Conservation (phyloP, 2,113 vertebrate genomes). For the Myiagra hebetior region DNA sequence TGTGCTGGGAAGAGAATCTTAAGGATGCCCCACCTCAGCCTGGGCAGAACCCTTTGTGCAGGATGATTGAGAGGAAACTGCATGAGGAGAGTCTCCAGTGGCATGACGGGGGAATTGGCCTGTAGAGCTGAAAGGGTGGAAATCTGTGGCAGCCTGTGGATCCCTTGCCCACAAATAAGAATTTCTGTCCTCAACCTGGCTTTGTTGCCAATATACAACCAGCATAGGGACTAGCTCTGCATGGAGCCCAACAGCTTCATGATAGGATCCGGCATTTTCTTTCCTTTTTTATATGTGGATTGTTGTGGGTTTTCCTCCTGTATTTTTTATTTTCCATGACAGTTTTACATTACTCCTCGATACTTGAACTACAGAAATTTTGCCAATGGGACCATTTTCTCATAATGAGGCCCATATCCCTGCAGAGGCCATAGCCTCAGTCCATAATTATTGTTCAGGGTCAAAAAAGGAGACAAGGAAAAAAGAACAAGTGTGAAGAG, state of each 20-base stretch:
- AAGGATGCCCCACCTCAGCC: not conserved
- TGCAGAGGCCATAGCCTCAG: not conserved
- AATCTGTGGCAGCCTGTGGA: not conserved
- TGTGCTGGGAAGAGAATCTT: not conserved
- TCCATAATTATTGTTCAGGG: not conserved
- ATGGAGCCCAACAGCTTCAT: not conserved
- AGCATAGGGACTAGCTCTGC: not conserved
- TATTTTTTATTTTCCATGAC: not conserved
- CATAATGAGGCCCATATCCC: not conserved
- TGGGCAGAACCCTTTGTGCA: accelerated
- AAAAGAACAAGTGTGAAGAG: not conserved
- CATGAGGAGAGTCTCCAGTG: not conserved
- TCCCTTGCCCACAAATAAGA: not conserved
- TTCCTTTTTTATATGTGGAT: not conserved
- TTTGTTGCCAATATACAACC: not conserved
- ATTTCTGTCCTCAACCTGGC: not conserved
- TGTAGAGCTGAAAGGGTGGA: not conserved
- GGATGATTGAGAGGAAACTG: not conserved
- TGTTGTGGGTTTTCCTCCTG: not conserved
- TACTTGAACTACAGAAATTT: no score
- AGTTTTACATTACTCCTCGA: no score
- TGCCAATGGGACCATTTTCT: not conserved
- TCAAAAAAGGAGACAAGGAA: not conserved
- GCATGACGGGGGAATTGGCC: not conserved
- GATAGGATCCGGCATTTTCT: not conserved